Conservation (phyloP, 2,888 invertebrate genomes). For the Cepaea hortensis region DNA sequence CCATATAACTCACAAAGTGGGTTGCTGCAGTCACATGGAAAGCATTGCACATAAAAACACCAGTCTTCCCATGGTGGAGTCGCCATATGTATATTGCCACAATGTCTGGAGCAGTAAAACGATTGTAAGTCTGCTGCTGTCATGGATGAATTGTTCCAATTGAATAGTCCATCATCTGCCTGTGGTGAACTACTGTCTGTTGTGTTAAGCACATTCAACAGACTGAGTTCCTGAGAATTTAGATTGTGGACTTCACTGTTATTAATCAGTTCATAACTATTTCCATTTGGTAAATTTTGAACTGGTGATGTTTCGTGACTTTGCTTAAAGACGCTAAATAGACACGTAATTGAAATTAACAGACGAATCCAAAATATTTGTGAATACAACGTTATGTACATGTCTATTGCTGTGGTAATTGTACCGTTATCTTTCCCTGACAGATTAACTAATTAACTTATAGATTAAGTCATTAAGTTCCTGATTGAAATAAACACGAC, state of each 20-base stretch:
- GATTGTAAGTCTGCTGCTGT: neutral
- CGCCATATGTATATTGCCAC: neutral
- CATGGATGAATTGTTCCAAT: neutral
- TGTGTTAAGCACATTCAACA: too few relatives aligned
- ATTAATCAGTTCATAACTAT: neutral
- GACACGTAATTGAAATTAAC: neutral
- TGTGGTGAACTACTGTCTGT: too few relatives aligned
- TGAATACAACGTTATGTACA: neutral
- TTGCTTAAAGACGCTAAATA: neutral
- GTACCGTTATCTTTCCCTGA: too few relatives aligned
- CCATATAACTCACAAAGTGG: constrained; percentile 31
- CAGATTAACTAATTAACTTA: too few relatives aligned
- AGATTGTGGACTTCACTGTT: neutral
- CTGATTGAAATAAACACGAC: too few relatives aligned
- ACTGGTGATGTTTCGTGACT: neutral
- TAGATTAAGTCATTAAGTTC: too few relatives aligned
- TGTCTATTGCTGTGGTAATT: neutral
- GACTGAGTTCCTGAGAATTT: too few relatives aligned
- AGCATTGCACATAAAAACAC: neutral
- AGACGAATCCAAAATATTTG: neutral
- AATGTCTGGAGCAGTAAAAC: neutral
- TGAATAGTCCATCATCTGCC: neutral
- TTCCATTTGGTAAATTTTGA: neutral
- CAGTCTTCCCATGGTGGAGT: too few relatives aligned
- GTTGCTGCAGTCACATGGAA: constrained; percentile 13